phyloP scores from a whole-genome alignment of 2,888 invertebrate genomes.

The Phaonia tiefii region DNA sequence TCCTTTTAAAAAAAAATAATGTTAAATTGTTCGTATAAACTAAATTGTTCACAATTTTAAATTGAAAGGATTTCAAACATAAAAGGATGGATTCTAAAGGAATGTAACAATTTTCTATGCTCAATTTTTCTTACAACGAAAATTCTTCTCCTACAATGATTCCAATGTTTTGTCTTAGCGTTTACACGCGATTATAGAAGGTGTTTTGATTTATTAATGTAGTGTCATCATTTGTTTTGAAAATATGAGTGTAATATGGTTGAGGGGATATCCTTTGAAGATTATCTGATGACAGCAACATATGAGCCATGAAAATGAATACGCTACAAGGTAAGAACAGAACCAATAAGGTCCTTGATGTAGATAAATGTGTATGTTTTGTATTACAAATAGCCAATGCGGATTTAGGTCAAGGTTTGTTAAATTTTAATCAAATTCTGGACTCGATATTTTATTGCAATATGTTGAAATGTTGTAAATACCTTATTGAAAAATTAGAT shows the following conservation, averaged over 20 bases:
- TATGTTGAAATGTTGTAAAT: too few species aligned
- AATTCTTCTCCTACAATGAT: slow-evolving; percentile 14
- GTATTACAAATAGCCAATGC: too few species aligned
- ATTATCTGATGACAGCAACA: neutral
- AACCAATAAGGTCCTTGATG: neutral
- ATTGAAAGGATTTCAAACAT: neutral
- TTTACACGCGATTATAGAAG: too few species aligned
- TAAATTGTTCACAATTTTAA: slow-evolving; percentile 48
- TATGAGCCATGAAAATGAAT: slow-evolving; percentile 36
- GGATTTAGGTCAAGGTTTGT: too few species aligned
- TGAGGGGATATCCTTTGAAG: neutral
- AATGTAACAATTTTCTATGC: slow-evolving; percentile 51
- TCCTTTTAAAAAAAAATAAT: slow-evolving; percentile 31
- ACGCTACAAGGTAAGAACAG: neutral
- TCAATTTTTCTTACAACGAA: slow-evolving; percentile 45
- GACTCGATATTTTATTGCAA: too few species aligned
- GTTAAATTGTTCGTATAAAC: slow-evolving; percentile 49
- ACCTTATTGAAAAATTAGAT: too few species aligned
- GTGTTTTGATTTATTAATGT: slow-evolving; percentile 70
- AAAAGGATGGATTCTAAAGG: slow-evolving; percentile 33
- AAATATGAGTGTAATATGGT: slow-evolving; percentile 45
- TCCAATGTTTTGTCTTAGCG: slow-evolving; percentile 22
- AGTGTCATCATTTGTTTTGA: slow-evolving; percentile 58
- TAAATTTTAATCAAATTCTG: too few species aligned
- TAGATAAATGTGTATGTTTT: too few species aligned